Conservation (phyloP, 2,888 invertebrate genomes). For the Megaustenia siamemsis region DNA sequence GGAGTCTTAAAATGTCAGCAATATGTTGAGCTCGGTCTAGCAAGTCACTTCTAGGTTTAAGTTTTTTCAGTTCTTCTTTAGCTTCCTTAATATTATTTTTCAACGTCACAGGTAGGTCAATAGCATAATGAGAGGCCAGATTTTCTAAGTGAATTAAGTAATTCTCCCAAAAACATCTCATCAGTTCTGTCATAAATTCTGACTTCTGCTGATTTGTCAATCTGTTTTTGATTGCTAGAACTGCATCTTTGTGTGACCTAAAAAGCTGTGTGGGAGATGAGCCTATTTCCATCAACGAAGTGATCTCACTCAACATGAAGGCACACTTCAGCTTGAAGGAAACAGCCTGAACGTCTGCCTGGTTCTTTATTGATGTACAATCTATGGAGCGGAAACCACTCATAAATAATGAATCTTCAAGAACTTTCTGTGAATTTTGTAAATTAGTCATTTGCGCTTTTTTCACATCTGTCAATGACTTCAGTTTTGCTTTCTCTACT, state of each 20-base stretch:
- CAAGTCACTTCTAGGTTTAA: neutral
- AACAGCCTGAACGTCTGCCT: neutral
- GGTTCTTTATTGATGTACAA: neutral
- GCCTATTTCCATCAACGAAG: neutral
- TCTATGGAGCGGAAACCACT: slow-evolving; percentile 1
- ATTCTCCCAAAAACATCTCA: slow-evolving; percentile 12
- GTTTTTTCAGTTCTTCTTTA: neutral
- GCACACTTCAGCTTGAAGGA: slow-evolving; percentile 43
- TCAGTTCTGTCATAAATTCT: slow-evolving; percentile 28
- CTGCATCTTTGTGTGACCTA: slow-evolving; percentile 17
- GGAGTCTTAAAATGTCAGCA: neutral
- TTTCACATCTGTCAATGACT: neutral
- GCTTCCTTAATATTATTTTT: neutral
- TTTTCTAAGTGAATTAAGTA: slow-evolving; percentile 10
- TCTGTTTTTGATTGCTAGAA: slow-evolving; percentile 15
- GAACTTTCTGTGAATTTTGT: neutral
- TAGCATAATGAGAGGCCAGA: neutral
- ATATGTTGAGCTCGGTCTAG: neutral
- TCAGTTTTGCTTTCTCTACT: slow-evolving; percentile 5
- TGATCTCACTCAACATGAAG: slow-evolving; percentile 40
- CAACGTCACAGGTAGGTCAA: neutral
- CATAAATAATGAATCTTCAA: slow-evolving; percentile 26
- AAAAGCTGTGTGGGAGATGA: neutral
- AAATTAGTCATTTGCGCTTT: neutral
- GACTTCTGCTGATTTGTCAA: slow-evolving; percentile 27